Evolutionary conservation across 2,888 invertebrate species (phyloP), one percentile per base, ranked within the genome.

Genomic region (Tachina fera): DNA sequence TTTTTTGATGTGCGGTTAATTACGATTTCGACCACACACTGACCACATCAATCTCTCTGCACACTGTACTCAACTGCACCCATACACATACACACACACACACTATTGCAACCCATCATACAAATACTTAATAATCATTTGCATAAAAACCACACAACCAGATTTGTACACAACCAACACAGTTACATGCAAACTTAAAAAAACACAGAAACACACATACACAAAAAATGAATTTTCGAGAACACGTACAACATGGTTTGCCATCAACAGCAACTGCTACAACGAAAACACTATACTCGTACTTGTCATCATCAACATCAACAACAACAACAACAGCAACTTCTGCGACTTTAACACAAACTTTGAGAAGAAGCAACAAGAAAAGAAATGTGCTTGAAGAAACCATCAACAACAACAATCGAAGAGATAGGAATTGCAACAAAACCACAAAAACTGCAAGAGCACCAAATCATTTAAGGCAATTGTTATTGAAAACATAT

Each of bases 1-100:
- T 83, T 72, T 83, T 83, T 72, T 86, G 86, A 83, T 83, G 76
- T 83, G 83, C 67, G 83, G 86, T 86, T 86, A 76, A 80, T 86
- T 86, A 86, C 71, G 83, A 61, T 80, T 76, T 56, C 49, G 67
- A 76, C 79, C 86, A 83, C 79, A 71, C 43, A 80, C 71, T 65
- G 86, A 83, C 86, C 86, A 83, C 86, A 76, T 72, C 76, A 83
- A 80, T 80, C 78, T 80, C 78, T 76, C 82, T 61, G 71, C 61
- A 63, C 63, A 70, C 74, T 67, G 22, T 68, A 49, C 47, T 45
- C 16, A 41, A 81, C 60, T 41, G 16, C 49, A n/a, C n/a, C n/a
- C 43, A 70, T 31, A 72, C 19, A 39, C 9, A 68, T 14, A 63
- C 67, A 61, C n/a, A 56, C n/a, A 43, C 49, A 65, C n/a, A n/a